Evolutionary conservation across 2,888 invertebrate genomes (phyloP), one percentile per base, ranked within the genome.

Genomic region (Agonum fuliginosum): DNA sequence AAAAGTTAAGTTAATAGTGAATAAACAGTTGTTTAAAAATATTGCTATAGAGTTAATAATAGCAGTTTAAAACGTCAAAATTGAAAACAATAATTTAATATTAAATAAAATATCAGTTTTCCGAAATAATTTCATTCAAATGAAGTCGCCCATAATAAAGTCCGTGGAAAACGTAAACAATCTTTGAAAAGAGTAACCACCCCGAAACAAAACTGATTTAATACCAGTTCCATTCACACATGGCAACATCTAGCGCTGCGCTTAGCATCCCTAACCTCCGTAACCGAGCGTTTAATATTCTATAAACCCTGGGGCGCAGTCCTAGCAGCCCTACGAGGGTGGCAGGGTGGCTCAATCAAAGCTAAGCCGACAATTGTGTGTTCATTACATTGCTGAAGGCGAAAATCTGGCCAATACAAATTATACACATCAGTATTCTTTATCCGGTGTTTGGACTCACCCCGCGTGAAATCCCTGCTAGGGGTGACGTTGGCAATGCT

Each of bases 371-470:
- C 87, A 87, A 87, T 87, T 87, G 87, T 87, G 86, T 86, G 86
- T 87, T 87, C 87, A 87, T 87, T 87, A 87, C 80, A 80, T 73
- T 78, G 86, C 86, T 85, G 84, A 77, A 82, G 86, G 87, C 86
- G 86, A 83, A 87, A 87, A 87, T 87, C 87, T 87, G 87, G 87
- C 87, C 87, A 87, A 87, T 87, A 87, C 87, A 87, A 87, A 87
- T 87, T 87, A 86, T 86, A 87, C 86, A 85, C 85, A 82, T 83
- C 83, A 70, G 37, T 27, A 51, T 70, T 62, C 74, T 74, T 74
- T 62, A 27, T 22, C 73, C 24, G 51, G 12, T 48, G 46, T 19
- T 54, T 37, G 20, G 41, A 65, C 3, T 17, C 27, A 75, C 74
- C 65, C 74, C 17, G 51, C 65, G 74, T 75, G 67, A 75, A 67